These are phyloP conservation scores for Tubulanus polymorphus DNA, from an alignment of 2,888 invertebrate species.

Conservation along the genomic window DNA sequence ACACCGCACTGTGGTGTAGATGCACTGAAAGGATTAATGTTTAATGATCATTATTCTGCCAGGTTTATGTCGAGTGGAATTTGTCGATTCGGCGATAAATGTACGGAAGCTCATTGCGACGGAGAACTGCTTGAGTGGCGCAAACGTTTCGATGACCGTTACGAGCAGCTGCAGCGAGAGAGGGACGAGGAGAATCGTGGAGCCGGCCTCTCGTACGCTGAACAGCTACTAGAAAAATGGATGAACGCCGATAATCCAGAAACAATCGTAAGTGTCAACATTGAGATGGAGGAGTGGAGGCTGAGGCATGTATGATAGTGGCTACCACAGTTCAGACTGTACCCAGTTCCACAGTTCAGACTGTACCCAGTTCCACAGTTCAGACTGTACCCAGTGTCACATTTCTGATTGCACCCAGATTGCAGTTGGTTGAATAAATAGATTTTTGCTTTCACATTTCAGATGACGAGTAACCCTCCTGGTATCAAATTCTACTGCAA, in stretches of 20 bases:
- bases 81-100: slow-evolving; percentile 69
- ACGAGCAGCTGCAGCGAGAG: slow-evolving; percentile 56
- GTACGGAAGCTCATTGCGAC: slow-evolving; percentile 70
- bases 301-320: no score
- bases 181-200: slow-evolving; percentile 68
- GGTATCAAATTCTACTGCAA: slow-evolving; percentile 58
- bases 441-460: slow-evolving; percentile 7
- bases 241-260: slow-evolving; percentile 61
- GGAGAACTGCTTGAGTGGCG: slow-evolving; percentile 73
- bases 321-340: no score
- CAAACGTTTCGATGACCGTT: slow-evolving; percentile 65
- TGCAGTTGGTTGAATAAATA: no score
- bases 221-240: slow-evolving; percentile 62
- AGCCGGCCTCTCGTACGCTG: slow-evolving; percentile 57
- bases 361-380: no score
- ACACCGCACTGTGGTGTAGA: no score
- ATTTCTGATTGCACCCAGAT: no score
- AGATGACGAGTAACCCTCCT: slow-evolving; percentile 63
- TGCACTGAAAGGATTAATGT: background rate
- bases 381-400: no score
- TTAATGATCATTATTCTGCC: no score
- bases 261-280: slow-evolving; percentile 54
- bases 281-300: no score
- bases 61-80: no score
- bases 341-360: no score